Evolutionary conservation across 2,888 invertebrate species (phyloP), one percentile per base, ranked within the genome.

Genomic region (Meghimatium bilineatum): DNA sequence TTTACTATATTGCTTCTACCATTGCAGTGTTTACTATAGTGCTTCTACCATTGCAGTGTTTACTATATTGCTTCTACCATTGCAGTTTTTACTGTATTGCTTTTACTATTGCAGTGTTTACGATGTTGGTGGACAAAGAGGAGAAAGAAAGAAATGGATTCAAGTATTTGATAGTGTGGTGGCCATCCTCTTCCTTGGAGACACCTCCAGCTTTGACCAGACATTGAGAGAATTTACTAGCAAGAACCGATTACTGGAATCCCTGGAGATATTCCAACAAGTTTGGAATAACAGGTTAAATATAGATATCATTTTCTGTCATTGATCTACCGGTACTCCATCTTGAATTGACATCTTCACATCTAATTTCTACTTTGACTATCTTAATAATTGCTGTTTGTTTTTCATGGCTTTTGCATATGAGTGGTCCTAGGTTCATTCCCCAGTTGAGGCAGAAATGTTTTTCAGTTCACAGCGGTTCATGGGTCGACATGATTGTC

Each of bases 101-200:
- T 67, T 10, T 20, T 34, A 17, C 10, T 69, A 26, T 78, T 83
- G 29, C 84, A 94, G 93, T 95, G 96, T 97, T 95, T 97, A 96
- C 89, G 97, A 97, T 91, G 97, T 97, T 0, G 97, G 97, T 0
- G 97, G 97, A 0, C 97, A 97, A 92, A 94, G 96, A 83, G 97
- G 96, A 23, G 96, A 97, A 91, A 94, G 97, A 83, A 96, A 96
- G 89, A 97, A 97, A 93, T 97, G 97, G 97, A 96, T 97, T 88
- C 93, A 96, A 95, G 96, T 96, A 0, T 97, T 97, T 90, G 97
- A 96, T 92, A 96, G 96, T 3, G 96, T 97, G 88, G 95, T 96
- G 89, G 96, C 96, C 0, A 96, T 97, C 77, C 95, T 97, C 92
- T 97, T 97, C 92, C 93, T 97, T 84, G 96, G 96, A 44, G 96